Evolutionary conservation across 2,113 vertebrate genomes (phyloP), one percentile per base, ranked within the genome.

Genomic region (Butorides virescens): DNA sequence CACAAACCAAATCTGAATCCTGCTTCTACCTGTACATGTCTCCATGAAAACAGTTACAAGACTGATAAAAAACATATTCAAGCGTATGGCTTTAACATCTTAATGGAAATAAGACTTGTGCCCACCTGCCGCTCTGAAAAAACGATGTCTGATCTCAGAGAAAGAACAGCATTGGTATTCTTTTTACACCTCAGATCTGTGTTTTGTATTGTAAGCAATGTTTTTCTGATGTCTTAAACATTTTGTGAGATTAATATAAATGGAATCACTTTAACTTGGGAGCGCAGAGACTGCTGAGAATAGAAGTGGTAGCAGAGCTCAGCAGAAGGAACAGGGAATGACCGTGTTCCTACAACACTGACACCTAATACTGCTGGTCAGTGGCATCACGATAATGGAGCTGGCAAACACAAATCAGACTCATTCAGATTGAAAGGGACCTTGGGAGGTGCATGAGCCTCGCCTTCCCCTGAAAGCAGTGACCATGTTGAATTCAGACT

Each of bases 231-330:
- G 53, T 93, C 92, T 92, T 81, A 92, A 93, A 86, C 52, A 59
- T 80, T 93, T 61, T 56, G 50, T 49, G 86, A 77, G 72, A 67
- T 47, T 23, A 95, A 63, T 89, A 86, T 94, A 94, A 92, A 93
- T 92, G 81, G 83, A 96, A 81, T 68, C 46, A 46, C 46, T 78
- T 89, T 88, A 61, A 78, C 34, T 78, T 71, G 56, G 46, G 68
- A 74, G 23, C 39, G 55, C 56, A 52, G 68, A 88, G 50, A 59
- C 42, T 86, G 73, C 77, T 0, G 18, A 83, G 93, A 82, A 73
- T 70, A 92, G 76, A 74, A 81, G 61, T 29, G 47, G 50, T 78
- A 49, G 73, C 26, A 86, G 65, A 91, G 72, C 73, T 93, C 77
- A 75, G 73, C 80, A 87, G 84, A 78, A 77, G 37, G 80, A 91